Base-by-base conservation (phyloP, 2,797 vertebrate species). In the Alosa sapidissima region DNA sequence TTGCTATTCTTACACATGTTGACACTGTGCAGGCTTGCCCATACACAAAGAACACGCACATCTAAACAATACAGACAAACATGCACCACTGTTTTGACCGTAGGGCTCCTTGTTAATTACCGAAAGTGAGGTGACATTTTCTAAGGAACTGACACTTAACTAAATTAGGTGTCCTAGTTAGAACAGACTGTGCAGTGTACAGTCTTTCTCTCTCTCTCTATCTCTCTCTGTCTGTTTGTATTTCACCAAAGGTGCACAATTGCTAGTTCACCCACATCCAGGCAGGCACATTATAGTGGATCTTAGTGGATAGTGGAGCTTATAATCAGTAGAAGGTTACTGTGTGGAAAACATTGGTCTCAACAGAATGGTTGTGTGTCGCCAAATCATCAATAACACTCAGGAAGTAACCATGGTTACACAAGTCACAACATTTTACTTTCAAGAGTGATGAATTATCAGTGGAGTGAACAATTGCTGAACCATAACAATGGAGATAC, bases 61-160 rank as follows among this genome's bases (percentile, higher is more conserved):
- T 21, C 16, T 58, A 58, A 54, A 54, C 54, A 55, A 52, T 14
- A 55, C 54, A 55, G 16, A n/a, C 55, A 21, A 58, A 21, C 33
- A 3, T 33, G 28, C 28, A 72, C 65, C 65, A 72, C 33, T 14
- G 28, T 33, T 72, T 33, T 72, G 65, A 72, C 33, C 1, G 65
- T 36, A 68, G 6, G 10, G 33, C 65, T 36, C 33, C 28, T 36
- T 36, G 65, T 72, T 72, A 72, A 72, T 72, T 72, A 36, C 28
- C 28, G 3, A 72, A 72, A 72, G 65, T 72, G 33, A 72, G 65
- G 65, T 41, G 65, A 72, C 65, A 72, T 72, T 68, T 68, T 33
- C 28, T 65, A 72, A 36, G 65, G 33, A 72, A 16, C 65, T 36
- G 33, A 72, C 65, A 68, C 62, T 62, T 28, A 58, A 21, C 55